Conservation (phyloP, 2,797 vertebrate genomes). For the Vultur gryphus region DNA sequence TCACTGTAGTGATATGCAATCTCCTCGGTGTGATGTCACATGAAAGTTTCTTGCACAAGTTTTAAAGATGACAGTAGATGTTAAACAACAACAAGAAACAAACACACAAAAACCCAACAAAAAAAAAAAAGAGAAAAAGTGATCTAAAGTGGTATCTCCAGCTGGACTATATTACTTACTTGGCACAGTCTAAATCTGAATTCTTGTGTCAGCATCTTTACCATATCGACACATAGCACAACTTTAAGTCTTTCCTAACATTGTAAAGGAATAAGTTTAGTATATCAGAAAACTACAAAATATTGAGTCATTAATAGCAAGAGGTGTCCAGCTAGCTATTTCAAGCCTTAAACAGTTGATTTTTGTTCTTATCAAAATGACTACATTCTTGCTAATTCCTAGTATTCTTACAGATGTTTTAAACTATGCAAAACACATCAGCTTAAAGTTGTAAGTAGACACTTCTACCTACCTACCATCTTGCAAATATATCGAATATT, state of each 20-base stretch:
- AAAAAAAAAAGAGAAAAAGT: not conserved
- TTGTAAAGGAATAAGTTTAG: not conserved
- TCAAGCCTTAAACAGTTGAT: not conserved
- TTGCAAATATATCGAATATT: not conserved
- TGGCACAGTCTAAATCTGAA: not conserved
- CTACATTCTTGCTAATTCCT: not conserved
- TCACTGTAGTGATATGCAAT: not conserved
- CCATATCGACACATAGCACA: rapidly evolving
- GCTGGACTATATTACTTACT: not conserved
- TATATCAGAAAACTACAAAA: not conserved
- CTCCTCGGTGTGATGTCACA: not conserved
- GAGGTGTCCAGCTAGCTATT: not conserved
- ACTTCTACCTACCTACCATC: not conserved
- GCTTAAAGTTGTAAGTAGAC: not conserved
- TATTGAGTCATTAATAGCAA: not conserved
- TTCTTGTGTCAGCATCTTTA: not conserved
- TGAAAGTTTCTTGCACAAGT: not conserved
- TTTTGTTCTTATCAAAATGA: not conserved
- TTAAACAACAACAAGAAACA: not conserved
- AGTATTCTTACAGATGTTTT: not conserved
- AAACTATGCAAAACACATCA: not conserved
- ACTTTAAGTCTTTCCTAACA: not conserved
- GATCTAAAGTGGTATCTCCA: not conserved
- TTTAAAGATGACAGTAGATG: not conserved
- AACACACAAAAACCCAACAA: not conserved